phyloP scores from a whole-genome alignment of 2,888 invertebrate genomes.

The Eristalis arbustorum region DNA sequence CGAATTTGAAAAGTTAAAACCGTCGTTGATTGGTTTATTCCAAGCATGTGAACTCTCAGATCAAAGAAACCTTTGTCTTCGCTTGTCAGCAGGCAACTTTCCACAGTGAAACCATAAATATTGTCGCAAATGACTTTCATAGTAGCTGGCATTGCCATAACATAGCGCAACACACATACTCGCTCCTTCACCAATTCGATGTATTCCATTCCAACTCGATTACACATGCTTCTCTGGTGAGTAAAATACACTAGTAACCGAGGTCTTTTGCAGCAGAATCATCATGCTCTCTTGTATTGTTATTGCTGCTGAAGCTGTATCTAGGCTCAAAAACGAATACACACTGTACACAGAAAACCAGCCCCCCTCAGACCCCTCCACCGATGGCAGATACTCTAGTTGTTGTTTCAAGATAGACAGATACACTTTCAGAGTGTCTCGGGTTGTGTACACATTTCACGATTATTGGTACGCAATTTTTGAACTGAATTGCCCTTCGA shows the following conservation, averaged over 20 bases:
- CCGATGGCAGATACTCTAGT: neutral
- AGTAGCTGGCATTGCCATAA: conserved; percentile 20
- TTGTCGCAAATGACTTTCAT: neutral
- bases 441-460: neutral
- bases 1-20: too few species aligned
- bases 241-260: neutral
- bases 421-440: neutral
- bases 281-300: conserved; percentile 5
- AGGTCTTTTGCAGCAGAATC: neutral
- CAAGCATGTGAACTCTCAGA: too few species aligned
- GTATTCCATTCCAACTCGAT: conserved; percentile 28
- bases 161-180: neutral
- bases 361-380: neutral
- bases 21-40: too few species aligned
- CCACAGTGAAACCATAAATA: too few species aligned
- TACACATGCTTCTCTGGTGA: conserved; percentile 8
- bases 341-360: neutral
- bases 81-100: too few species aligned
- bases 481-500: neutral
- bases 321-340: neutral
- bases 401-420: neutral
- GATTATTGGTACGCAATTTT: neutral
- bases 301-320: neutral
- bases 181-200: neutral
- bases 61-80: too few species aligned